A percentile compares a stretch with the other conserved stretches of the same genome.
Conservation (phyloP, 1,140 invertebrate genomes). For the Drosophila subobscura region DNA sequence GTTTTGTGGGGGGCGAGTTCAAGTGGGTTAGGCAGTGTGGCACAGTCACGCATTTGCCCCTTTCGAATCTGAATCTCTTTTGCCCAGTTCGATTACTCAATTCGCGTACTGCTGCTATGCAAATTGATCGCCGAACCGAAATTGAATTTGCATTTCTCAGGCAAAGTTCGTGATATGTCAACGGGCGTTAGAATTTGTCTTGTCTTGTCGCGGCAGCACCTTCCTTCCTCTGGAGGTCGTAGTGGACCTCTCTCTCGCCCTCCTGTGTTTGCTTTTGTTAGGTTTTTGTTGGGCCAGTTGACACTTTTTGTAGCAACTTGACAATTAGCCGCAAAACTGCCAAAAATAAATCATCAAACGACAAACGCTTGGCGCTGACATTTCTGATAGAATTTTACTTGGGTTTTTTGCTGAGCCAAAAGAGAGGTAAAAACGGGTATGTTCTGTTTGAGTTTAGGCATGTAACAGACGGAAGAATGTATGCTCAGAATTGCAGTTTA, state of each 20-base stretch:
- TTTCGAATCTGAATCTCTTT: constrained; percentile 59
- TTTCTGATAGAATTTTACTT: constrained; percentile 29
- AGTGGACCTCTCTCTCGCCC: neutral
- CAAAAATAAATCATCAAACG: constrained; percentile 21
- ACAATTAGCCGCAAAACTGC: constrained; percentile 46
- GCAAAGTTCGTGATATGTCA: constrained; percentile 73
- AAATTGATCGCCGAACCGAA: constrained; percentile 50
- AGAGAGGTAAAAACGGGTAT: no score
- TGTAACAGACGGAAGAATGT: no score
- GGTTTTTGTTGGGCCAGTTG: constrained; percentile 24
- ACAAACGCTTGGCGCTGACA: constrained; percentile 13
- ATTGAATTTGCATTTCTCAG: constrained; percentile 69
- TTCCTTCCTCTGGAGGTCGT: neutral
- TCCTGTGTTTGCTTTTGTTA: neutral
- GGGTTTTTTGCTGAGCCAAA: constrained; percentile 8
- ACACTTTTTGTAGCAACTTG: constrained; percentile 39
- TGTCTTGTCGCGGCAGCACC: constrained; percentile 3
- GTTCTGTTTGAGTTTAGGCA: no score
- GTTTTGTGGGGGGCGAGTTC: constrained; percentile 29
- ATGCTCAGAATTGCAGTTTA: no score
- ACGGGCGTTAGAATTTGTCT: constrained; percentile 76
- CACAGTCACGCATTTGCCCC: constrained; percentile 68
- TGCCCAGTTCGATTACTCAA: constrained; percentile 56
- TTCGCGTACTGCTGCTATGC: constrained; percentile 55
- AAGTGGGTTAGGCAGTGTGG: constrained; percentile 24